Conservation (phyloP, 2,888 invertebrate species). For the Octodonta nipae region DNA sequence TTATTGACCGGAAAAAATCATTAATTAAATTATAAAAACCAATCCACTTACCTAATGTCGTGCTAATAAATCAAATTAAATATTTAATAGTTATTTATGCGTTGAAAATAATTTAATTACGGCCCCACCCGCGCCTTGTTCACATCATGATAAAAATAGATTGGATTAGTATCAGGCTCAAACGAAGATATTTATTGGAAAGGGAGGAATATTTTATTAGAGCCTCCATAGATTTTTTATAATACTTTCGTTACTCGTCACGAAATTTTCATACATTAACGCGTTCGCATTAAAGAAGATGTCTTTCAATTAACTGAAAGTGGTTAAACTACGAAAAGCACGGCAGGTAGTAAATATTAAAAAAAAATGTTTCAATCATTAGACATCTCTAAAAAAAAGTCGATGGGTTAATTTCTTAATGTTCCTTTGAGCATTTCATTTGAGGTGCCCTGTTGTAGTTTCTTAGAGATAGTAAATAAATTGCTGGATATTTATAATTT, state of each 20-base stretch:
- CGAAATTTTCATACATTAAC: neutral
- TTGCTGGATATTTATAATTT: no score
- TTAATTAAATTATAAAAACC: constrained; percentile 19
- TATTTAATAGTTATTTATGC: constrained; percentile 17
- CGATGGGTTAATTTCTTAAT: no score
- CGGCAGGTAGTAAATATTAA: no score
- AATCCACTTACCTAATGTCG: constrained; percentile 18
- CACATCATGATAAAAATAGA: constrained; percentile 9
- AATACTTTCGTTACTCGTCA: neutral
- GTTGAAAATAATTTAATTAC: constrained; percentile 16
- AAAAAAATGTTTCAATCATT: no score
- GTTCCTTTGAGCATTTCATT: no score
- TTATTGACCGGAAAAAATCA: constrained; percentile 7
- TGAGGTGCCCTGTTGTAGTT: no score
- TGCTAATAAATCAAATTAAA: constrained; percentile 18
- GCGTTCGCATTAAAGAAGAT: neutral
- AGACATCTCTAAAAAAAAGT: no score
- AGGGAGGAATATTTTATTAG: no score
- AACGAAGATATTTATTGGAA: constrained; percentile 1
- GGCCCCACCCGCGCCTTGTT: constrained; percentile 5
- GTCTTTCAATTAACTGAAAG: no score
- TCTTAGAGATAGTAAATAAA: no score
- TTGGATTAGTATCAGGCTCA: constrained; percentile 9
- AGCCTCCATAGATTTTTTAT: constrained; percentile 1
- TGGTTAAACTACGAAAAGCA: no score